Evolutionary conservation across 2,113 vertebrate genomes (phyloP).

Genomic region (Etheostoma cragini): DNA sequence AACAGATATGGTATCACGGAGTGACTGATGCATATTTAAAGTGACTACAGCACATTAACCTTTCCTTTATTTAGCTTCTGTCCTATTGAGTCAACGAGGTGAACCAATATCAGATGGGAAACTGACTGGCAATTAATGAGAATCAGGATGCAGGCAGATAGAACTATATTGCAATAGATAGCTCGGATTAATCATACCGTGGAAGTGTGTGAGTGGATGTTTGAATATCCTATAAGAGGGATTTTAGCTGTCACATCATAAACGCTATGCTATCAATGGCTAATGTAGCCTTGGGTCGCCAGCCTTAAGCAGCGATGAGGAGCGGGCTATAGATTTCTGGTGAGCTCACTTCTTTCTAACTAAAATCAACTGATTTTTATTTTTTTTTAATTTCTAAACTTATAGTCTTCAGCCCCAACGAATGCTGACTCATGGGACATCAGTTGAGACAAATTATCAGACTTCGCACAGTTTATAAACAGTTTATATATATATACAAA

Average conservation of each 20-base stretch:
- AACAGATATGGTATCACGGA: conserved; percentile 65
- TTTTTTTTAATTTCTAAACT: no score
- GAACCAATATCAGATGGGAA: conserved; percentile 56
- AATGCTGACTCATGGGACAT: no score
- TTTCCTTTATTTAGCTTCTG: conserved; percentile 71
- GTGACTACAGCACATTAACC: conserved; percentile 56
- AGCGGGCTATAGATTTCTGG: background rate
- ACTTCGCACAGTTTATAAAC: no score
- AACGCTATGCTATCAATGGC: background rate
- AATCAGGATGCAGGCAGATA: conserved; percentile 40
- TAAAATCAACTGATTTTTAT: no score
- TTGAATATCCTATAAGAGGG: background rate
- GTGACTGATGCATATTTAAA: conserved; percentile 62
- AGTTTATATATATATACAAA: no score
- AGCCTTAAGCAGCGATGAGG: background rate
- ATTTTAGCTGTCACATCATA: background rate
- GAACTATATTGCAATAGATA: conserved; percentile 25
- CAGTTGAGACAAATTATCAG: no score
- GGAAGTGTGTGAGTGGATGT: background rate
- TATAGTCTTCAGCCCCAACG: no score
- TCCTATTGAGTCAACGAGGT: conserved; percentile 44
- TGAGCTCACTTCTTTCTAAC: background rate
- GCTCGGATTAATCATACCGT: conserved; percentile 13
- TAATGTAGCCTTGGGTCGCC: background rate
- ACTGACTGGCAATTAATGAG: conserved; percentile 38